A percentile compares a stretch with the other conserved stretches of the same genome.
These are phyloP conservation scores for Psammodynastes pulverulentus DNA, from an alignment of 2,113 vertebrate species.

Conservation along the genomic window DNA sequence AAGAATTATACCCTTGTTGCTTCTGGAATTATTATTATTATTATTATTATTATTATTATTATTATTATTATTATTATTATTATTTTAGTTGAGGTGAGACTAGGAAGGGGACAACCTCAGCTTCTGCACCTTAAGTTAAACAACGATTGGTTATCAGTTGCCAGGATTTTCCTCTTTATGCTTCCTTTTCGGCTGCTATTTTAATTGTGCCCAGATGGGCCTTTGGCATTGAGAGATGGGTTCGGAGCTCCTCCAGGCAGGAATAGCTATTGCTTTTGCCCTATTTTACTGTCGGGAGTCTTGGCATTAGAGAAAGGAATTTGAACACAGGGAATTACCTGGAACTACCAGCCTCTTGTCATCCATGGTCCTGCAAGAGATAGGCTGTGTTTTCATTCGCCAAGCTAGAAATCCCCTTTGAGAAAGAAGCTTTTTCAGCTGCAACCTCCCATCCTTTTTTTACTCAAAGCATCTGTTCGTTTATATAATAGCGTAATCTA, in stretches of 20 bases:
- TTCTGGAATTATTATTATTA: background rate
- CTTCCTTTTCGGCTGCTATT: background rate
- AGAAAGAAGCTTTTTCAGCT: constrained; percentile 32
- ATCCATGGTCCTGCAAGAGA: background rate
- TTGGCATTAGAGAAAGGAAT: background rate
- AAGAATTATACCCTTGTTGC: background rate
- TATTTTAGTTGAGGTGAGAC: background rate
- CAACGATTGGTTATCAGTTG: too few species aligned
- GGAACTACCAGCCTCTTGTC: constrained; percentile 9
- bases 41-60: background rate
- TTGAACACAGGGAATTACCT: constrained; percentile 13
- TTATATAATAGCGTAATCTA: constrained; percentile 50
- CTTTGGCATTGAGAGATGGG: background rate
- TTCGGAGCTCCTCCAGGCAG: background rate
- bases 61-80: background rate
- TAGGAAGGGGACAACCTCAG: background rate
- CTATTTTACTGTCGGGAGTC: background rate
- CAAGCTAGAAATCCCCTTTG: constrained; percentile 23
- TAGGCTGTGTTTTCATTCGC: constrained; percentile 22
- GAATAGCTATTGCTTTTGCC: background rate
- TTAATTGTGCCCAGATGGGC: background rate
- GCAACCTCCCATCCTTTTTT: constrained; percentile 42
- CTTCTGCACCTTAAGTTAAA: background rate
- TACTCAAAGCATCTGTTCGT: constrained; percentile 58
- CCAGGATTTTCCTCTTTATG: background rate